Evolutionary conservation across 2,113 vertebrate species (phyloP).

Genomic region (Platysteira castanea): DNA sequence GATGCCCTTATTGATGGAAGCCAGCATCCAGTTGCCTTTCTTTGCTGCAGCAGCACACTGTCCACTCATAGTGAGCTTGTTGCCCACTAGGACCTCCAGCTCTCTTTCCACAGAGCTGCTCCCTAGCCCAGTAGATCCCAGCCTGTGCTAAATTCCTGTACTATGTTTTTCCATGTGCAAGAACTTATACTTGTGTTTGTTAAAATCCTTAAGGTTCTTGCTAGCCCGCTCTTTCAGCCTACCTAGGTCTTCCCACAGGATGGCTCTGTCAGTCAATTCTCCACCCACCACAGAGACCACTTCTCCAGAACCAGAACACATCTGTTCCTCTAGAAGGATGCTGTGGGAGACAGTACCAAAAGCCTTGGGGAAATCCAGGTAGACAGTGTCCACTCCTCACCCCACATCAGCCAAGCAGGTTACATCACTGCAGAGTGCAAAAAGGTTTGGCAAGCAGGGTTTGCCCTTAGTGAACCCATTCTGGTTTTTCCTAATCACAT

Average conservation of each 20-base stretch:
- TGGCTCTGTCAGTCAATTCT: background rate
- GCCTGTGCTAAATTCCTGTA: background rate
- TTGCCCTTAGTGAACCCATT: background rate
- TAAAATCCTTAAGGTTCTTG: background rate
- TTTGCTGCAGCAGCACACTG: background rate
- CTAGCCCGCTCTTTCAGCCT: background rate
- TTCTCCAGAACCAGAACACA: background rate
- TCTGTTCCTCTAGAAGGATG: background rate
- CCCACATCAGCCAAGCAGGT: background rate
- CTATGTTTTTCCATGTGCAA: background rate
- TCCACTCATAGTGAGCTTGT: background rate
- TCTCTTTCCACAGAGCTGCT: background rate
- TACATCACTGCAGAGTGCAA: background rate
- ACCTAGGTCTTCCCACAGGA: accelerated
- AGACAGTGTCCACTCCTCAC: background rate
- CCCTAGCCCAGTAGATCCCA: background rate
- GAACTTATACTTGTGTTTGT: background rate
- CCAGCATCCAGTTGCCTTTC: background rate
- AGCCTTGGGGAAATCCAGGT: background rate
- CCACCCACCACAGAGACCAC: background rate
- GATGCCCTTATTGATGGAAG: background rate
- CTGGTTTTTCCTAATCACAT: background rate
- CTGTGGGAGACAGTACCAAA: background rate
- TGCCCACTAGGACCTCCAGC: background rate
- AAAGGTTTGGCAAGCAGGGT: background rate